These are phyloP conservation scores for Phrynosoma platyrhinos DNA, from an alignment of 2,113 vertebrate species.

Conservation along the genomic window DNA sequence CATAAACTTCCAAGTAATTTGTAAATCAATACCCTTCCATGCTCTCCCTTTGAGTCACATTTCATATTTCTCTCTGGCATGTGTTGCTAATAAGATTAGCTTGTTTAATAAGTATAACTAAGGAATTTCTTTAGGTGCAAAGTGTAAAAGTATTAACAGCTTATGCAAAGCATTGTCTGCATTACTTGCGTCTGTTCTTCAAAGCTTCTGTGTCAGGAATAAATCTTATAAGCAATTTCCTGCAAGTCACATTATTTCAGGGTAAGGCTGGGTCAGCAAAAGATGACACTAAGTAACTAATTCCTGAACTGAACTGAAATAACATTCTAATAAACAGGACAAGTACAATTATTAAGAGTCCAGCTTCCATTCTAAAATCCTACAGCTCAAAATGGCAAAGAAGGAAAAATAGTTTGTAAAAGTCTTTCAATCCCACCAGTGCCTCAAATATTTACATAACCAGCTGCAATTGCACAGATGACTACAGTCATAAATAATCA, in stretches of 20 bases:
- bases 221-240: constrained; percentile 30
- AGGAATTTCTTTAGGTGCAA: constrained; percentile 24
- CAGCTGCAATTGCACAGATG: neutral
- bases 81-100: constrained; percentile 27
- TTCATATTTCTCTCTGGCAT: constrained; percentile 18
- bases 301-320: neutral
- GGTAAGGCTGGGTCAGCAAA: constrained; percentile 3
- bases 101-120: constrained; percentile 22
- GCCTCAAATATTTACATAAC: neutral
- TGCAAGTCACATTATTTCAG: constrained; percentile 17
- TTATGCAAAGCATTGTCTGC: neutral
- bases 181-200: neutral
- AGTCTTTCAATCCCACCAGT: neutral
- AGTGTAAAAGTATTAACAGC: constrained; percentile 2
- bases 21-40: constrained; percentile 3
- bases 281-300: neutral
- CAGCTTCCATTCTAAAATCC: neutral
- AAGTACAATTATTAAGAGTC: neutral
- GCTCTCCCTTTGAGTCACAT: neutral
- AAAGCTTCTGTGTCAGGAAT: constrained; percentile 29
- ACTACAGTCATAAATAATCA: neutral
- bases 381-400: neutral
- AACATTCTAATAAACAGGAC: neutral
- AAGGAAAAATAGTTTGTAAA: neutral
- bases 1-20: constrained; percentile 38